phyloP scores from a whole-genome alignment of 1,140 invertebrate genomes.

The Diprion similis region DNA sequence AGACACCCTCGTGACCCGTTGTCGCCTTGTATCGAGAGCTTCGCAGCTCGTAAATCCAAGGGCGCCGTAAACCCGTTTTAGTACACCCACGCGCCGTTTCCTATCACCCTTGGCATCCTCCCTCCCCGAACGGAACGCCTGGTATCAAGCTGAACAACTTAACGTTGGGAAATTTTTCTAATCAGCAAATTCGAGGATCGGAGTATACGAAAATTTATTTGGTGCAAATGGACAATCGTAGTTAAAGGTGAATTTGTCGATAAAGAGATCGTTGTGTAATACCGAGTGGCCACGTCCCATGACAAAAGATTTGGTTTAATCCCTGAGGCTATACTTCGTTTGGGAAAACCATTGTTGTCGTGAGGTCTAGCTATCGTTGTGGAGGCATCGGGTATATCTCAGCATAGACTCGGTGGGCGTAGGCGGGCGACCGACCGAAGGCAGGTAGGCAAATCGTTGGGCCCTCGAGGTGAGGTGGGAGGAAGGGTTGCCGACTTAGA shows the following conservation, averaged over 20 bases:
- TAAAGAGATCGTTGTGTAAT: not conserved
- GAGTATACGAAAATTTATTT: too few species aligned
- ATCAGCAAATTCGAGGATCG: too few species aligned
- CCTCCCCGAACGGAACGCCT: too few species aligned
- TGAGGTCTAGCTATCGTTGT: not conserved
- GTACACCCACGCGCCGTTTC: not conserved
- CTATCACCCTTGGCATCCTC: too few species aligned
- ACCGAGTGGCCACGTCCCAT: not conserved
- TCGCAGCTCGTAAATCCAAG: not conserved
- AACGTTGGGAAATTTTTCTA: too few species aligned
- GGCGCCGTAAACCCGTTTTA: not conserved
- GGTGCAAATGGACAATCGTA: too few species aligned
- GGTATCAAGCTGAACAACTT: too few species aligned
- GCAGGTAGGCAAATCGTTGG: constrained; percentile 8
- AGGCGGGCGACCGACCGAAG: not conserved
- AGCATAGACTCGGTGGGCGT: not conserved
- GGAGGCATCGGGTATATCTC: not conserved
- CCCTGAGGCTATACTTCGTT: not conserved
- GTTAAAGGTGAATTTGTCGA: too few species aligned
- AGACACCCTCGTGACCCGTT: not conserved
- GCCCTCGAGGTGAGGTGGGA: constrained; percentile 12
- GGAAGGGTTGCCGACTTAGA: constrained; percentile 12
- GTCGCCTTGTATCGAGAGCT: not conserved
- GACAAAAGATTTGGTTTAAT: not conserved
- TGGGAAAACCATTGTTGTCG: not conserved